Evolutionary conservation across 2,888 invertebrate genomes (phyloP).

Genomic region (Cheilosia grossa): DNA sequence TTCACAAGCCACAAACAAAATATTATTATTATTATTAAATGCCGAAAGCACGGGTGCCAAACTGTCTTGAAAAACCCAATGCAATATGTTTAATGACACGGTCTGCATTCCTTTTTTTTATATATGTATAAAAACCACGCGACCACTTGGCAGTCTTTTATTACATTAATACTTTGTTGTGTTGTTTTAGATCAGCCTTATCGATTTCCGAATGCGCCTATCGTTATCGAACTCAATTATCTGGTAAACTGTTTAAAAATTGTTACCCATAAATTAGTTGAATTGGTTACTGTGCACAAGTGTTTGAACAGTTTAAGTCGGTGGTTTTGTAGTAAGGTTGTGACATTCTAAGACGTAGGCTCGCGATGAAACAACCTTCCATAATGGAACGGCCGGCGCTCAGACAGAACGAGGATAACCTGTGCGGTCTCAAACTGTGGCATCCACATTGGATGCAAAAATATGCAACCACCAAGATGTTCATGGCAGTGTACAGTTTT

Average conservation of each 20-base stretch:
- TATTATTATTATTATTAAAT: too few species aligned
- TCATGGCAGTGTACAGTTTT: slow-evolving; percentile 86
- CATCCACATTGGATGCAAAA: slow-evolving; percentile 86
- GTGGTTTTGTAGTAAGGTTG: slow-evolving; percentile 30
- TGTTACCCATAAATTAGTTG: slow-evolving; percentile 35
- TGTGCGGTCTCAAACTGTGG: slow-evolving; percentile 85
- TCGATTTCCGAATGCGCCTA: slow-evolving; percentile 52
- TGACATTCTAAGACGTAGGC: slow-evolving; percentile 26
- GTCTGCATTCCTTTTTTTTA: too few species aligned
- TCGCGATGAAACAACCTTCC: slow-evolving; percentile 7
- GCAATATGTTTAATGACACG: too few species aligned
- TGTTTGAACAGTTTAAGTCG: slow-evolving; percentile 39
- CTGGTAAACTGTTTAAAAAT: slow-evolving; percentile 52
- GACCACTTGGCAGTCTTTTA: too few species aligned
- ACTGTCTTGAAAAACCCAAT: too few species aligned
- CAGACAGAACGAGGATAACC: slow-evolving; percentile 56
- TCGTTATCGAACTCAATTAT: slow-evolving; percentile 66
- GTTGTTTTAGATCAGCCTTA: slow-evolving; percentile 7
- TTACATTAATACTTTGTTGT: too few species aligned
- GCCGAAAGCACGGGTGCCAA: too few species aligned
- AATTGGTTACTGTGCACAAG: slow-evolving; percentile 37
- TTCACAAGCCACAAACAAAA: too few species aligned
- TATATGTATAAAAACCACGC: too few species aligned
- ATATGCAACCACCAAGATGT: slow-evolving; percentile 85
- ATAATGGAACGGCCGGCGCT: slow-evolving; percentile 33